Base-by-base conservation (phyloP, 2,888 invertebrate genomes). In the Oxytorus armatus region DNA sequence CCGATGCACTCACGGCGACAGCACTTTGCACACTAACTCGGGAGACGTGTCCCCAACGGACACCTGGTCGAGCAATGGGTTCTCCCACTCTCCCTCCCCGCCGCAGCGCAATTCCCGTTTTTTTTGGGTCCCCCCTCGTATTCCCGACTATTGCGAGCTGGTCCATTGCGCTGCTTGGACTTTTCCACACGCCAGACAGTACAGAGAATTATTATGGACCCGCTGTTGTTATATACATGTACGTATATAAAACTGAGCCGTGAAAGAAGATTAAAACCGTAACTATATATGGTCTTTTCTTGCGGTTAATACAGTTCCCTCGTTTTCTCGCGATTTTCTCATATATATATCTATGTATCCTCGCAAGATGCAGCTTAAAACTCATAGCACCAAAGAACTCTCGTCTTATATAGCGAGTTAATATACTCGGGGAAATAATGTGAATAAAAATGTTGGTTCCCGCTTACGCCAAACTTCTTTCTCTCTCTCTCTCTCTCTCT, bases 401-500 rank as follows among this genome's bases (percentile, higher is more conserved):
- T 42, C 66, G 51, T 49, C 33, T 51, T 65, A 49, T 65, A 70
- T n/a, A 33, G 75, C 77, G 78, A 75, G 65, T 83, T 79, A 79
- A 81, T 84, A 81, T 82, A 83, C 55, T 73, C 70, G 73, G 47
- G 55, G 21, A 83, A 68, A 85, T 85, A 83, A 85, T 85, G 77
- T 63, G 80, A 85, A 84, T 86, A 83, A 85, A 86, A 86, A 83
- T 84, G 78, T 61, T 57, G 68, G 70, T 33, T 70, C 36, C 1
- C 49, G 65, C 81, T 84, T 85, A 85, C 79, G 82, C 76, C 75
- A 49, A 65, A 75, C 53, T 69, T n/a, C 55, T 25, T 44, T 57
- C 51, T 1, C 23, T 55, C 55, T n/a, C n/a, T n/a, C n/a, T n/a
- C 10, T 18, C 25, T 11, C 33, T 10, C 49, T 0, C 29, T 7